These are phyloP conservation scores for Chauna torquata DNA, from an alignment of 2,113 vertebrate genomes.

Conservation along the genomic window DNA sequence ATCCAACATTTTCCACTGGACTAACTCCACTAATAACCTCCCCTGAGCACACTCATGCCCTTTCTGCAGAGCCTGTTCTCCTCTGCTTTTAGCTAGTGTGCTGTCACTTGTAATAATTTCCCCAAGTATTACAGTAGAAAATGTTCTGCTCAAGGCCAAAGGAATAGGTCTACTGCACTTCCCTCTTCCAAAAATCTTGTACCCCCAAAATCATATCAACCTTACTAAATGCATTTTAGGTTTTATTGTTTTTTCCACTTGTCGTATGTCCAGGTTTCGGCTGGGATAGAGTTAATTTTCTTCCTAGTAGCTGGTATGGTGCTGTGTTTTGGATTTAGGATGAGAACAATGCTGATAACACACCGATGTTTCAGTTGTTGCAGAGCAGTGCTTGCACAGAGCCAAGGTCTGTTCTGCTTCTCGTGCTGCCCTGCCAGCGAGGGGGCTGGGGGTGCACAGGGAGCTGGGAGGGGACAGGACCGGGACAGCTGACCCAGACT, in stretches of 20 bases:
- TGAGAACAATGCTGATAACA: too few relatives aligned
- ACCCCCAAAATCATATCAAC: background rate
- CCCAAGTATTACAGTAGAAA: background rate
- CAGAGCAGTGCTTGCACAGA: too few relatives aligned
- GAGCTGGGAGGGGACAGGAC: too few relatives aligned
- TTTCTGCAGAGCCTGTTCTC: background rate
- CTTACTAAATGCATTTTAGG: background rate
- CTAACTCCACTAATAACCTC: background rate
- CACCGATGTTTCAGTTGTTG: too few relatives aligned
- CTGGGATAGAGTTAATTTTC: too few relatives aligned
- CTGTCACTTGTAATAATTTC: background rate
- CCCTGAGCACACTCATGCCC: background rate
- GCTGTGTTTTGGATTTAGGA: too few relatives aligned
- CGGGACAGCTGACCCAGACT: too few relatives aligned
- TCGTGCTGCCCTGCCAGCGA: too few relatives aligned
- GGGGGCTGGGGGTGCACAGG: too few relatives aligned
- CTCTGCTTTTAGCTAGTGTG: background rate
- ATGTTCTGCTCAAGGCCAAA: background rate
- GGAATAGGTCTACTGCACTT: background rate
- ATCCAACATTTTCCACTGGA: background rate
- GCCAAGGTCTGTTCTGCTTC: too few relatives aligned
- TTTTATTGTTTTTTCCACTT: background rate
- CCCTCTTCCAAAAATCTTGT: background rate
- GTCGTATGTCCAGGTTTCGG: too few relatives aligned
- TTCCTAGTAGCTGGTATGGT: too few relatives aligned